phyloP scores from a whole-genome alignment of 2,888 invertebrate species.

The Boloria euphrosyne region DNA sequence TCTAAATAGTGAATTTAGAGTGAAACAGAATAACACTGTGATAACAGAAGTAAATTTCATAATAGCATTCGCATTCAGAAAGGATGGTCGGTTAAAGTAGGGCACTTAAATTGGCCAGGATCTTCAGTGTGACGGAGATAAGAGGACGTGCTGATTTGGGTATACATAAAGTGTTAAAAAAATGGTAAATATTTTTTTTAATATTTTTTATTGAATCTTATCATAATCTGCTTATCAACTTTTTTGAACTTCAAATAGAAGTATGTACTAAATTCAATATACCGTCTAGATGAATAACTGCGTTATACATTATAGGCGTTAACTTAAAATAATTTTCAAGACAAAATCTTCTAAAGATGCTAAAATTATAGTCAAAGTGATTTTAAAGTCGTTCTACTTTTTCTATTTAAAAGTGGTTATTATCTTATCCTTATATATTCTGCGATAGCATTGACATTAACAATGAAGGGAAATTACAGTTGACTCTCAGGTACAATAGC shows the following conservation, averaged over 20 bases:
- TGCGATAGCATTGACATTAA: no score
- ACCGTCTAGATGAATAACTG: no score
- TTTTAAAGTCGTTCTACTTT: no score
- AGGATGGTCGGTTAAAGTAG: conserved; percentile 54
- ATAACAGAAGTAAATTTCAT: conserved; percentile 51
- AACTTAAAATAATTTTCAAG: no score
- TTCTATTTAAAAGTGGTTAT: no score
- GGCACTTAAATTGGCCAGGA: conserved; percentile 64
- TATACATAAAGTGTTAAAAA: conserved; percentile 21
- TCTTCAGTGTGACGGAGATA: conserved; percentile 31
- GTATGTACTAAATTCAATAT: no score
- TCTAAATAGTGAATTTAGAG: conserved; percentile 40
- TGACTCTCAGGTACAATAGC: no score
- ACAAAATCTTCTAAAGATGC: no score
- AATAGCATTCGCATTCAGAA: conserved; percentile 54
- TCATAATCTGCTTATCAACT: not conserved
- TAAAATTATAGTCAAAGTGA: no score
- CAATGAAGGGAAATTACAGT: no score
- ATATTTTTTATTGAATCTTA: not conserved
- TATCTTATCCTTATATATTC: no score
- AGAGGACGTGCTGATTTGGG: conserved; percentile 35
- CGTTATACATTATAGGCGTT: no score
- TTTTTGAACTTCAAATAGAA: not conserved
- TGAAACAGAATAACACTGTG: conserved; percentile 43
- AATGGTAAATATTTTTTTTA: conserved; percentile 59